A percentile compares a stretch with the other conserved stretches of the same genome.
Evolutionary conservation across 2,113 vertebrate species (phyloP).

Genomic region (Eonycteris spelaea): DNA sequence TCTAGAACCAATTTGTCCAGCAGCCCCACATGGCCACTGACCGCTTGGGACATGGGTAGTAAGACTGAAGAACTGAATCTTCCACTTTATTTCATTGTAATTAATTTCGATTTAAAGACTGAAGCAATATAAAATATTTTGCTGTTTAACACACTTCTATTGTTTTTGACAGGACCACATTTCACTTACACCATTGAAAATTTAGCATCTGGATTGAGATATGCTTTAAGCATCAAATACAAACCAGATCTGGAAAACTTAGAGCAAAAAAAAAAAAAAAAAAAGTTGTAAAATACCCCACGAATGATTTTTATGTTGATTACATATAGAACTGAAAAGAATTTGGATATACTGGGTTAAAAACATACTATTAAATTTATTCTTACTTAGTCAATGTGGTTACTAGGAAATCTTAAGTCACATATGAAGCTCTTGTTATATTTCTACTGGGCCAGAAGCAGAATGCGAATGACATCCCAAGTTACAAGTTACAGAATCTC

Average conservation of each 20-base stretch:
- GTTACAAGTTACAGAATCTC: not conserved
- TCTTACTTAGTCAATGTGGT: not conserved
- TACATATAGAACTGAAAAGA: not conserved
- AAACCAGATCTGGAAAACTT: not conserved
- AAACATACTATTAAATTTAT: not conserved
- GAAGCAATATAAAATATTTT: not conserved
- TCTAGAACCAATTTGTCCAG: not conserved
- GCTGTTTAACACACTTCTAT: not conserved
- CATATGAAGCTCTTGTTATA: no score
- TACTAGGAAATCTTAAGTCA: not conserved
- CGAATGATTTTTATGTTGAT: not conserved
- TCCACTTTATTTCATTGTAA: not conserved
- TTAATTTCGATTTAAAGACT: not conserved
- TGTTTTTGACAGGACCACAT: not conserved
- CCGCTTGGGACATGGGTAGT: not conserved
- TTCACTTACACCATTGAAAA: not conserved
- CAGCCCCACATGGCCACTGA: not conserved
- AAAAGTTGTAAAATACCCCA: not conserved
- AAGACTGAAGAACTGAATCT: not conserved
- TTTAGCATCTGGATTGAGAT: not conserved
- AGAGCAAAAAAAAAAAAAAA: not conserved
- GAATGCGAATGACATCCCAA: not conserved
- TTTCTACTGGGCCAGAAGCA: not conserved
- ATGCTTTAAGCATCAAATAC: not conserved
- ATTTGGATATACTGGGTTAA: not conserved